phyloP scores from a whole-genome alignment of 2,113 vertebrate genomes.

The Gallinago undulata region DNA sequence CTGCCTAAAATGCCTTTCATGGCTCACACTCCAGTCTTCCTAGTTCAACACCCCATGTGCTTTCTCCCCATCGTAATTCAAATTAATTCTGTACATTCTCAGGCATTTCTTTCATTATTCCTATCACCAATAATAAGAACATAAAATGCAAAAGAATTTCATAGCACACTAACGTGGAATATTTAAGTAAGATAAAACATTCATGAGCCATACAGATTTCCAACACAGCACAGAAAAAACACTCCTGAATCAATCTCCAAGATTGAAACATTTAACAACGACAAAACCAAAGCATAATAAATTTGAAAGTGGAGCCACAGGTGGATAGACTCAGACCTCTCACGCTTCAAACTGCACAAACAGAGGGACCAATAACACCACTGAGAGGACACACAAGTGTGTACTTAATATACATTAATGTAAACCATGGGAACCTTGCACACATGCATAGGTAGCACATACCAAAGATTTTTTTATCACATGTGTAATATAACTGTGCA shows the following conservation, averaged over 20 bases:
- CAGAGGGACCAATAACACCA: background rate
- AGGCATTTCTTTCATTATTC: background rate
- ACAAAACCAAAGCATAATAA: background rate
- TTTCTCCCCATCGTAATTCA: background rate
- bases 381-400: background rate
- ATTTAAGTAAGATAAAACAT: background rate
- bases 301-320: background rate
- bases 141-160: background rate
- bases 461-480: background rate
- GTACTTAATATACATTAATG: background rate
- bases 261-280: background rate
- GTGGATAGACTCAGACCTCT: background rate
- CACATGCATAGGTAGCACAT: background rate
- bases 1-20: background rate
- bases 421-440: fast-evolving
- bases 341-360: background rate
- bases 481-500: fast-evolving
- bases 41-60: background rate
- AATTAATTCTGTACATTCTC: background rate
- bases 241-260: background rate
- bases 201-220: background rate
- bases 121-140: background rate
- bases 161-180: background rate
- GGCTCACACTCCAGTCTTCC: background rate
- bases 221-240: background rate